A percentile compares a stretch with the other conserved stretches of the same genome.
Evolutionary conservation across 2,113 vertebrate genomes (phyloP).

Genomic region (Colistium nudipinnis): DNA sequence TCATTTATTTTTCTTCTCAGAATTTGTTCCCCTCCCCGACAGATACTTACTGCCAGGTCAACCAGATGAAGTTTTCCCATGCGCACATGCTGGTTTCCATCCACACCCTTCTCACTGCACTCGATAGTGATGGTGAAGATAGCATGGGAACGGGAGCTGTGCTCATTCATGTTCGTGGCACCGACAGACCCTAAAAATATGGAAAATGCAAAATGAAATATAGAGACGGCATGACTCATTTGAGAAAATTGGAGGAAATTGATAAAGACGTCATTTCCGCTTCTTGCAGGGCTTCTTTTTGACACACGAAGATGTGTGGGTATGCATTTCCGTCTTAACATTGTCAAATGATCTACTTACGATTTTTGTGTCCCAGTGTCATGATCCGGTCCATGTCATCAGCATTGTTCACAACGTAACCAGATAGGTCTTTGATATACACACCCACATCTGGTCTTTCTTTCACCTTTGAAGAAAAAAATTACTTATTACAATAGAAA

Average conservation of each 20-base stretch:
- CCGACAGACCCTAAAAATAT: constrained; percentile 90
- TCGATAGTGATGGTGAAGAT: constrained; percentile 99
- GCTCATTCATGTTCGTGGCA: constrained; percentile 99
- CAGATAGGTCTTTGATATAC: constrained; percentile 98
- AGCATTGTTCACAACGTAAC: constrained; percentile 98
- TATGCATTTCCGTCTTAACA: background rate
- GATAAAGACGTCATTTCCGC: no score
- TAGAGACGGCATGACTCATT: background rate
- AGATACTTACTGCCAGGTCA: constrained; percentile 90
- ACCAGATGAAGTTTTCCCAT: constrained; percentile 99
- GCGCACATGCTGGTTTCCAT: constrained; percentile 95
- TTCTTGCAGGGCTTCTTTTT: background rate
- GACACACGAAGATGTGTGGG: background rate
- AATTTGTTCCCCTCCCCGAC: background rate
- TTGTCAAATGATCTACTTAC: constrained; percentile 78
- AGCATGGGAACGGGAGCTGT: constrained; percentile 97
- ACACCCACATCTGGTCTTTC: constrained; percentile 98
- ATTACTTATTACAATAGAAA: background rate
- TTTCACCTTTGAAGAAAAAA: constrained; percentile 87
- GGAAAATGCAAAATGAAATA: constrained; percentile 1
- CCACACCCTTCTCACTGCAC: constrained; percentile 95
- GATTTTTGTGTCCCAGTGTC: constrained; percentile 98
- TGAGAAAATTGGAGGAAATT: background rate
- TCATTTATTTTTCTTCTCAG: background rate
- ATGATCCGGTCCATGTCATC: constrained; percentile 99